A percentile compares a stretch with the other conserved stretches of the same genome.
Evolutionary conservation across 2,888 invertebrate species (phyloP).

Genomic region (Tethea ocularis): DNA sequence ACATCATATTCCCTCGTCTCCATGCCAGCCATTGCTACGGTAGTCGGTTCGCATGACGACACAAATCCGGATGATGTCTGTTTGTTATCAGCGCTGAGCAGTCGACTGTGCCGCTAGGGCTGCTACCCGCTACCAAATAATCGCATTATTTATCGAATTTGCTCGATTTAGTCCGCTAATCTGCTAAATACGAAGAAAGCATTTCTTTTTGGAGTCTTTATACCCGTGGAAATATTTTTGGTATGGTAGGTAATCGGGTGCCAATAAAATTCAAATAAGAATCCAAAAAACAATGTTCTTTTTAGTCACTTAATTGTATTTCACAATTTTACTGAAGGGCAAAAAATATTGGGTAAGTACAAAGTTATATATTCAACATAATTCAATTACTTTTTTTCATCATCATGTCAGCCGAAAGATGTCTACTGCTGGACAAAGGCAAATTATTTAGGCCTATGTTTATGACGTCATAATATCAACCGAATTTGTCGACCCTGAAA

Average conservation of each 20-base stretch:
- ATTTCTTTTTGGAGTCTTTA: neutral
- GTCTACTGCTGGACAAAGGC: too few relatives aligned
- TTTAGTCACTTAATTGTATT: too few relatives aligned
- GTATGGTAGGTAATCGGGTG: neutral
- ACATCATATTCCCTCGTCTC: neutral
- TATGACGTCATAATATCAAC: neutral
- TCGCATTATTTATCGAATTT: slow-evolving; percentile 71
- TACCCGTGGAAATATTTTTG: neutral
- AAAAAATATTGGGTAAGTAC: too few relatives aligned
- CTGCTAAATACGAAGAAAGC: slow-evolving; percentile 13
- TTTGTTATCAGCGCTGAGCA: slow-evolving; percentile 82
- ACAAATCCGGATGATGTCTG: slow-evolving; percentile 83
- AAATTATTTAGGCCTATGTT: neutral
- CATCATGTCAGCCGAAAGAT: too few relatives aligned
- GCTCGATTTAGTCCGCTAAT: slow-evolving; percentile 55
- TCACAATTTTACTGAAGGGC: too few relatives aligned
- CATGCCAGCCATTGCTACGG: slow-evolving; percentile 5
- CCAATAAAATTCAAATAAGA: neutral
- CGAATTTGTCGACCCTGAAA: slow-evolving; percentile 40
- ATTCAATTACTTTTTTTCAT: too few relatives aligned
- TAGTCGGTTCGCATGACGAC: slow-evolving; percentile 72
- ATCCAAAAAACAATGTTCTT: too few relatives aligned
- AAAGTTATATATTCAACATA: too few relatives aligned
- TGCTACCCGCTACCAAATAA: slow-evolving; percentile 58
- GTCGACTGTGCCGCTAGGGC: slow-evolving; percentile 66